Conservation (phyloP, 1,140 invertebrate genomes). For the Linepithema humile region DNA sequence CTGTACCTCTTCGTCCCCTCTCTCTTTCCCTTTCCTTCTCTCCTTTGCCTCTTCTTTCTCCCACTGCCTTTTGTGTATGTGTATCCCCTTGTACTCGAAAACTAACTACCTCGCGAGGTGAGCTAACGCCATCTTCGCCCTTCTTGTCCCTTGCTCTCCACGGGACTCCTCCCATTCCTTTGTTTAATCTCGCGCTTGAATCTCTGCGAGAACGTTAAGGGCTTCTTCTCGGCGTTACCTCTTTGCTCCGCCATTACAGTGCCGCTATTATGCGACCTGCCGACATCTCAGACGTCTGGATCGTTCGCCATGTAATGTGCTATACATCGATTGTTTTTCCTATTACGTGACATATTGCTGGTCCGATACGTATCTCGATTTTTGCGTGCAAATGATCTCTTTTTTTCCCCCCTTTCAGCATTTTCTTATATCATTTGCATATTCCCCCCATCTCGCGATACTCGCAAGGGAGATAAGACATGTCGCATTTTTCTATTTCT, state of each 20-base stretch:
- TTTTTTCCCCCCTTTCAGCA: not conserved
- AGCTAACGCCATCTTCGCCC: conserved; percentile 53
- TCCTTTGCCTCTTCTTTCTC: not conserved
- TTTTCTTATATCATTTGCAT: conserved; percentile 37
- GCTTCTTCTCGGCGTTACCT: conserved; percentile 14
- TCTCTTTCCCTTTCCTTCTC: not conserved
- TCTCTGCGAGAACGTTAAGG: conserved; percentile 21
- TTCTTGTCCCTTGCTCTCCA: conserved; percentile 35
- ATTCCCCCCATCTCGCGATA: not conserved
- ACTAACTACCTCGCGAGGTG: conserved; percentile 52
- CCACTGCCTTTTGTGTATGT: conserved; percentile 30
- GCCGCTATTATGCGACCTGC: conserved; percentile 1
- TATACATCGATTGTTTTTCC: not conserved
- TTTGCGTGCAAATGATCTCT: conserved; percentile 1
- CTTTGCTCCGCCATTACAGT: conserved; percentile 15
- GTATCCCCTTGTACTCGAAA: conserved; percentile 42
- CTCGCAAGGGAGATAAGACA: conserved; percentile 29
- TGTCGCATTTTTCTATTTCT: conserved; percentile 28
- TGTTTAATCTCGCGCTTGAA: conserved; percentile 77
- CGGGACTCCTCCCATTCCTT: conserved; percentile 65
- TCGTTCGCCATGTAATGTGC: not conserved
- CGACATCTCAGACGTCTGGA: not conserved
- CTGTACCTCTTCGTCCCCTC: conserved; percentile 55
- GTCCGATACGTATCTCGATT: conserved; percentile 11
- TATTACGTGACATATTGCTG: not conserved